Evolutionary conservation across 2,797 vertebrate genomes (phyloP).

Genomic region (Melanogrammus aeglefinus): DNA sequence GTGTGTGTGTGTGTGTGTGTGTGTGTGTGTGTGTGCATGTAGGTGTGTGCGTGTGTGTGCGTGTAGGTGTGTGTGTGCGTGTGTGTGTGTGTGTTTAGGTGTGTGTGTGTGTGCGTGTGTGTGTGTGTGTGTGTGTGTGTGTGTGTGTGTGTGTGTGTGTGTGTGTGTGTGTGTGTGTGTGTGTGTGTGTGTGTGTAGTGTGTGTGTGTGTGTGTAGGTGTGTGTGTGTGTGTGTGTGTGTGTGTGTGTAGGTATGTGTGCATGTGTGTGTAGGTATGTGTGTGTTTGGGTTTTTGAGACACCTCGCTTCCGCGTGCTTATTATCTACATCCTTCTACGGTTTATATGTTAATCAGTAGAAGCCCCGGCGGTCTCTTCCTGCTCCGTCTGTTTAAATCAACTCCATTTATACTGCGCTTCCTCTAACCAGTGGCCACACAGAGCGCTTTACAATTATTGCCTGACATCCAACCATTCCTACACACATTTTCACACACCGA

Average conservation of each 20-base stretch:
- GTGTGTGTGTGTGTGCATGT: no score
- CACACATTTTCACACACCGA: no score
- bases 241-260: background rate
- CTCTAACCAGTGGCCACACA: no score
- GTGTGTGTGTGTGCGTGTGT: background rate
- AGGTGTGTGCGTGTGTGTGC: background rate
- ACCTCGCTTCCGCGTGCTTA: no score
- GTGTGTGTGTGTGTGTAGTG: background rate
- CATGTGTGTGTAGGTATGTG: background rate
- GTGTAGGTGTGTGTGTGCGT: background rate
- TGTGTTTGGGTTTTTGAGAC: no score
- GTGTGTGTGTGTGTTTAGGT: background rate
- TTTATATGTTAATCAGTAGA: no score
- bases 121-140: background rate
- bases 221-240: background rate
- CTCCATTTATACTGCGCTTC: no score
- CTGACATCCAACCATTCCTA: no score
- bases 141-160: background rate
- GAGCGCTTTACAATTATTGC: no score
- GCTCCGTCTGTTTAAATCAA: no score
- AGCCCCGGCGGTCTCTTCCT: no score
- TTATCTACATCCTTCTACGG: no score
- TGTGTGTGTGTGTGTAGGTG: background rate
- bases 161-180: background rate
- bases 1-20: background rate